Evolutionary conservation across 2,797 vertebrate species (phyloP).

Genomic region (Pempheris klunzingeri): DNA sequence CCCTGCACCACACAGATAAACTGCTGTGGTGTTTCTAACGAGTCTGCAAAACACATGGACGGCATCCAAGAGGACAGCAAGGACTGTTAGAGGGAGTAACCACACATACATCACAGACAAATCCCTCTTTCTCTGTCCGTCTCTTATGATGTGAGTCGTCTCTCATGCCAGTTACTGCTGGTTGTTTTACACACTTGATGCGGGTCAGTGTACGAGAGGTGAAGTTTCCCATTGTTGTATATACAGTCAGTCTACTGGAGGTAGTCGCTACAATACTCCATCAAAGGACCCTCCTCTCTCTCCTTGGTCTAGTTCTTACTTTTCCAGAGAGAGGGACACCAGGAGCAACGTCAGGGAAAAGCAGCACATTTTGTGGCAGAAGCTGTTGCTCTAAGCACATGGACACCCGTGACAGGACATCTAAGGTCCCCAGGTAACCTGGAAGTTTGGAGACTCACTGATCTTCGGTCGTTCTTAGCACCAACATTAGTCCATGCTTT

Average conservation of each 20-base stretch:
- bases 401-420: background rate
- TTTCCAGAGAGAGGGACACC: background rate
- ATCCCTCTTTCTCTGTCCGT: background rate
- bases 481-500: background rate
- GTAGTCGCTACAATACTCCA: background rate
- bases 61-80: conserved; percentile 37
- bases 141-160: background rate
- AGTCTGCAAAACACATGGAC: conserved; percentile 34
- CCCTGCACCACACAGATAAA: conserved; percentile 26
- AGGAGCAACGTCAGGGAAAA: background rate
- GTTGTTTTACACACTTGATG: background rate
- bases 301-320: background rate
- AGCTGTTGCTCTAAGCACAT: background rate
- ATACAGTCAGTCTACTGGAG: background rate
- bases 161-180: background rate
- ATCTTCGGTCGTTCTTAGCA: background rate
- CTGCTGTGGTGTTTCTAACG: conserved; percentile 42
- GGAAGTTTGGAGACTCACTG: background rate
- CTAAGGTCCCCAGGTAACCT: background rate
- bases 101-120: background rate
- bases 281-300: background rate
- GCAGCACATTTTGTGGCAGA: background rate
- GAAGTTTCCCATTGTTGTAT: background rate
- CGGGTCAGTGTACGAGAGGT: background rate
- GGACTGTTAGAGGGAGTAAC: conserved; percentile 27